Evolutionary conservation across 2,113 vertebrate genomes (phyloP), one percentile per base, ranked within the genome.

Genomic region (Platycercus adscitus): DNA sequence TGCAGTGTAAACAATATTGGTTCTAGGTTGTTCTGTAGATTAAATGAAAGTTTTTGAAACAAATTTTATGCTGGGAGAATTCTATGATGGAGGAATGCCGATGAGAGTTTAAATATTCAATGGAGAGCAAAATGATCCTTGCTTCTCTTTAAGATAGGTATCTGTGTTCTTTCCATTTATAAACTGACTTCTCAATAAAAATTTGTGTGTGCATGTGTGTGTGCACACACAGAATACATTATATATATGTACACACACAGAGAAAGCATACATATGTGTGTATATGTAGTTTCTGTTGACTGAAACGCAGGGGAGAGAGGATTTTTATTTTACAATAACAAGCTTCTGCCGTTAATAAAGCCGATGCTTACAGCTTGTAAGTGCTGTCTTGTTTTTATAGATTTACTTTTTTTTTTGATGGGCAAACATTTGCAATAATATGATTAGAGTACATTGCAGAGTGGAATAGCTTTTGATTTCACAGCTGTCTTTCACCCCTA

Each of bases 401-500:
- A 7, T 21, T 43, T 64, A n/a, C 3, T 37, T 26, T 26, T 33
- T 86, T 37, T 86, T 75, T 56, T 39, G 29, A 39, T 60, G 39
- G 17, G 37, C 29, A 44, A 6, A 75, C 15, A 49, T 77, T 17
- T 60, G 19, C 31, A 82, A 5, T 80, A 82, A 5, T 80, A 49
- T 43, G 12, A n/a, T 46, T 72, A 49, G 26, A 66, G 20, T 86
- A 14, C 33, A 81, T 86, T 65, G 33, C 44, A 72, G 41, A 60
- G 47, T 56, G 47, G 11, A 84, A 72, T 88, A 84, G 64, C 20
- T 69, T 95, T 35, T 49, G 24, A 6, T 92, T 94, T 92, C 31
- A 49, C 49, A 43, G 18, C 56, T 80, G 19, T n/a, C 24, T 95
- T 95, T 68, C 35, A 72, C 43, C 4, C 2, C 0, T 31, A 31